Evolutionary conservation across 2,113 vertebrate species (phyloP).

Genomic region (Calidris pugnax): DNA sequence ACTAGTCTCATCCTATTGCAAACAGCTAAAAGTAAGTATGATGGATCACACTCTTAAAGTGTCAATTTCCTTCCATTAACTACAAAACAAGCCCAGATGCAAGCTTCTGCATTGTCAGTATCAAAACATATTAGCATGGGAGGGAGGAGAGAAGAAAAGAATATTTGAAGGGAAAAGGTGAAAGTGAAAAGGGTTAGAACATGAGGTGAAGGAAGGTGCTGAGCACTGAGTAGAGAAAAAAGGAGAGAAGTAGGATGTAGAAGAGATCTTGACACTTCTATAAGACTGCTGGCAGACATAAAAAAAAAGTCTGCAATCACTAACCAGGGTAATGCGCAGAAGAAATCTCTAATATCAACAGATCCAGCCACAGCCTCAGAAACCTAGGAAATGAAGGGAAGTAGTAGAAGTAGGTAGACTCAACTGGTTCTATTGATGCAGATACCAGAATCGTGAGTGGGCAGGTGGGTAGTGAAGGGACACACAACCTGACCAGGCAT

Average conservation of each 20-base stretch:
- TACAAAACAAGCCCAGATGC: neutral
- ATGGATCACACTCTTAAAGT: neutral
- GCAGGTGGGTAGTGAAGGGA: neutral
- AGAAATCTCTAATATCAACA: neutral
- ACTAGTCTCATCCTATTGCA: neutral
- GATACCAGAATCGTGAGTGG: neutral
- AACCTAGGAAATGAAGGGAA: neutral
- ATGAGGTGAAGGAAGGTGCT: neutral
- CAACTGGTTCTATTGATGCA: neutral
- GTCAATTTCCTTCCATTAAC: neutral
- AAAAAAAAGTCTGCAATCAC: neutral
- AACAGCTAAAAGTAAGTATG: neutral
- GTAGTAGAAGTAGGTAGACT: neutral
- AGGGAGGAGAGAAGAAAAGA: neutral
- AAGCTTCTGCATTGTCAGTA: neutral
- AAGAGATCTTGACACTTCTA: neutral
- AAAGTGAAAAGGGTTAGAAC: neutral
- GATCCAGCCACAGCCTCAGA: neutral
- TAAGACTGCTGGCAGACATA: neutral
- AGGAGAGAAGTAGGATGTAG: neutral
- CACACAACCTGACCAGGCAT: neutral
- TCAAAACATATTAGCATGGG: neutral
- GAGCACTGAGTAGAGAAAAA: neutral
- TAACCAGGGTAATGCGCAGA: accelerated
- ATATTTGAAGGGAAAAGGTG: neutral